Evolutionary conservation across 1,140 invertebrate genomes (phyloP).

Genomic region (Atta colombica): DNA sequence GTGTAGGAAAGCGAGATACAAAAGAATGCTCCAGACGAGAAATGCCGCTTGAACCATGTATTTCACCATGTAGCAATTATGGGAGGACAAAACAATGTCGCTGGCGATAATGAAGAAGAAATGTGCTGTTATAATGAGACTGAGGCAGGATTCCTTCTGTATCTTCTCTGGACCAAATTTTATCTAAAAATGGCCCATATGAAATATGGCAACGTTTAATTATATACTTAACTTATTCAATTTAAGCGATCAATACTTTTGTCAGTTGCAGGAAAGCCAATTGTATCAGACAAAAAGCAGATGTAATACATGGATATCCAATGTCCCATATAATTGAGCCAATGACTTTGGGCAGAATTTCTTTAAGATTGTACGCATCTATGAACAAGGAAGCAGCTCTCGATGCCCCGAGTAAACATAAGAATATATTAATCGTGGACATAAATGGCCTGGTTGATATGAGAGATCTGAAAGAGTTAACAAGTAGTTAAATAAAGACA

Average conservation of each 20-base stretch:
- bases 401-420: constrained; percentile 88
- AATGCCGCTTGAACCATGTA: constrained; percentile 88
- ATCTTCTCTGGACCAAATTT: constrained; percentile 87
- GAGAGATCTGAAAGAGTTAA: constrained; percentile 85
- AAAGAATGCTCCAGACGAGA: constrained; percentile 87
- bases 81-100: constrained; percentile 87
- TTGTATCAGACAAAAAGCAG: constrained; percentile 89
- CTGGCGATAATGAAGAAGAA: constrained; percentile 87
- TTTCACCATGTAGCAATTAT: constrained; percentile 86
- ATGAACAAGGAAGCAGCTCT: constrained; percentile 88
- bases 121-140: constrained; percentile 88
- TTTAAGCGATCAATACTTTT: constrained; percentile 81
- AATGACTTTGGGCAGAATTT: constrained; percentile 88
- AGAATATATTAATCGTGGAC: constrained; percentile 89
- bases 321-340: constrained; percentile 88
- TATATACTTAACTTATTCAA: neutral
- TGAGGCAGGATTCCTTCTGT: constrained; percentile 87
- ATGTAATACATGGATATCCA: constrained; percentile 88
- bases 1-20: constrained; percentile 88
- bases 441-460: constrained; percentile 88
- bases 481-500: constrained; percentile 37
- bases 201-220: neutral
- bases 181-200: constrained; percentile 80
- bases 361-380: constrained; percentile 88
- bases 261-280: constrained; percentile 88